A percentile compares a stretch with the other conserved stretches of the same genome.
Conservation (phyloP, 2,113 vertebrate species). For the Hemicordylus capensis region DNA sequence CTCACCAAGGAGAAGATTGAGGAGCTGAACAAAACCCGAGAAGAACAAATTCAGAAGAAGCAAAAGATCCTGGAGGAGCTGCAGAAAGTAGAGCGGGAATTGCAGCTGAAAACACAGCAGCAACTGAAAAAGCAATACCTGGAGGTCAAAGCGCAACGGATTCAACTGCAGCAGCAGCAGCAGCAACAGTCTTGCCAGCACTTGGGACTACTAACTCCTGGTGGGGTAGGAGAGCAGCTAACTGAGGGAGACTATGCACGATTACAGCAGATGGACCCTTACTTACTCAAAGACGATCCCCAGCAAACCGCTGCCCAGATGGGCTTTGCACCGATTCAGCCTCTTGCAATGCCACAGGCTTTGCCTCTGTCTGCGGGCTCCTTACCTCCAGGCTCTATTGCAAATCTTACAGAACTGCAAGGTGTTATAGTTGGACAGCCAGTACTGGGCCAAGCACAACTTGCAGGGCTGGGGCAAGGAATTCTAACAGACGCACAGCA, state of each 20-base stretch:
- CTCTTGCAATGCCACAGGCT: conserved; percentile 87
- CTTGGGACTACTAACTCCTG: conserved; percentile 84
- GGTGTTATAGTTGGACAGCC: conserved; percentile 95
- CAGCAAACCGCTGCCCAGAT: conserved; percentile 84
- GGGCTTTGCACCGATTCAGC: conserved; percentile 94
- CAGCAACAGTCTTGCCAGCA: conserved; percentile 83
- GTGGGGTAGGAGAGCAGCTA: conserved; percentile 89
- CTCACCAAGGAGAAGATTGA: conserved; percentile 99
- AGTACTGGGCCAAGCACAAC: conserved; percentile 86
- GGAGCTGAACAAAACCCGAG: conserved; percentile 97
- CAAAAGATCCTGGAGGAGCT: conserved; percentile 99
- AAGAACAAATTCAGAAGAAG: conserved; percentile 99
- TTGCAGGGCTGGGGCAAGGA: conserved; percentile 90
- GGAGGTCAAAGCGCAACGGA: conserved; percentile 96
- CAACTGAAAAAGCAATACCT: conserved; percentile 99
- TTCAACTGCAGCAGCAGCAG: conserved; percentile 82
- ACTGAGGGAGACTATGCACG: conserved; percentile 91
- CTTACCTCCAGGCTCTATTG: conserved; percentile 86
- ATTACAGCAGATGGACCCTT: conserved; percentile 93
- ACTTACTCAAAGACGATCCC: conserved; percentile 88
- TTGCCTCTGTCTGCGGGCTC: conserved; percentile 83
- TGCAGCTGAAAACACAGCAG: conserved; percentile 99
- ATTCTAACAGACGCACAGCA: conserved; percentile 94
- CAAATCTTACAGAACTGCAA: conserved; percentile 95
- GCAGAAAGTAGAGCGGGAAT: conserved; percentile 97